These are phyloP conservation scores for Nineta flava DNA, from an alignment of 2,888 invertebrate species.

Conservation along the genomic window DNA sequence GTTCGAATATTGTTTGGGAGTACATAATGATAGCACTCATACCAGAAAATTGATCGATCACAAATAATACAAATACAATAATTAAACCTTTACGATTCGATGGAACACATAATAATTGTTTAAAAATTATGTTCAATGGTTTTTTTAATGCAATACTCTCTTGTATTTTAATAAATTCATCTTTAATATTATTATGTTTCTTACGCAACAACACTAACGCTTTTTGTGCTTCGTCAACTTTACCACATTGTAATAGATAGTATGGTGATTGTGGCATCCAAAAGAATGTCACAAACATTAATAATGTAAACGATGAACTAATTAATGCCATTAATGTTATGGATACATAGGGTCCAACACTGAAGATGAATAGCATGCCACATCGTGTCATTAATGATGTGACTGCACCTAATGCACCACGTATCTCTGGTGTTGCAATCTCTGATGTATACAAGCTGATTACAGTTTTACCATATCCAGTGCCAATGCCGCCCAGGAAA, in stretches of 20 bases:
- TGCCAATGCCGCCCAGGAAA: conserved; percentile 2
- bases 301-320: not conserved
- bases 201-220: not conserved
- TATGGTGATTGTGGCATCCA: conserved; percentile 7
- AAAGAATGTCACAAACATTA: conserved; percentile 2
- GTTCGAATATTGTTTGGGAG: conserved; percentile 13
- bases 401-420: conserved; percentile 5
- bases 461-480: not conserved
- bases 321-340: not conserved
- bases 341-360: not conserved
- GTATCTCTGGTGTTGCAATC: not conserved
- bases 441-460: conserved; percentile 2
- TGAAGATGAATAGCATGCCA: conserved; percentile 1
- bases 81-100: conserved; percentile 2
- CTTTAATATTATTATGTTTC: not conserved
- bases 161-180: conserved; percentile 3
- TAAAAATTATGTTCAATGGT: not conserved
- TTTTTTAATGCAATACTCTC: conserved; percentile 1
- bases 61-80: conserved; percentile 1
- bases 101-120: not conserved
- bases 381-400: not conserved
- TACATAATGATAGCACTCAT: conserved; percentile 5
- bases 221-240: not conserved
- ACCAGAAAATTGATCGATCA: conserved; percentile 1
- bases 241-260: conserved; percentile 2